Conservation (phyloP, 2,888 invertebrate genomes). For the Phyllotreta striolata region DNA sequence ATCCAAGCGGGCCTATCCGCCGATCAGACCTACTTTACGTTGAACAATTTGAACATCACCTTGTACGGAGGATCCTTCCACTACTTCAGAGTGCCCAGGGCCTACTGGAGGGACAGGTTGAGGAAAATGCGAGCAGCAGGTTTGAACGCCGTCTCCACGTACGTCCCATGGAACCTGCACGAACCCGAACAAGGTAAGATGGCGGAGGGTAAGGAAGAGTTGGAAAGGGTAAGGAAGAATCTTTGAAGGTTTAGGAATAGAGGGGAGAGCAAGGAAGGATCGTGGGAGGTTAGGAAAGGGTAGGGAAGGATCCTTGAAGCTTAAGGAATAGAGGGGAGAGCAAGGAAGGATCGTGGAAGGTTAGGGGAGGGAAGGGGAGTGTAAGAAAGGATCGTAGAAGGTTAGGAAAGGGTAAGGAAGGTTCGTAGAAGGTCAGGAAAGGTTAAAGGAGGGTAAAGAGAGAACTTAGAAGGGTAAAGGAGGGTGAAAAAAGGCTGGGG, state of each 20-base stretch:
- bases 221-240: background rate
- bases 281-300: no score
- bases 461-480: no score
- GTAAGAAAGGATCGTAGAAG: no score
- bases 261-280: background rate
- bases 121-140: constrained; percentile 82
- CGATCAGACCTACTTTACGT: constrained; percentile 54
- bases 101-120: constrained; percentile 82
- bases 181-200: constrained; percentile 67
- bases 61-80: constrained; percentile 72
- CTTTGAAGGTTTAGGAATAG: background rate
- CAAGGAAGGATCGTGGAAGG: no score
- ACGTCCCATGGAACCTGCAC: constrained; percentile 90
- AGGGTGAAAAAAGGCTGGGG: no score
- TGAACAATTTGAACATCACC: constrained; percentile 60
- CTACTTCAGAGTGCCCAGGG: constrained; percentile 82
- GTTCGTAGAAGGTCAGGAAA: no score
- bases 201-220: background rate
- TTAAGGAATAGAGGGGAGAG: no score
- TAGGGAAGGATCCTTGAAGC: no score
- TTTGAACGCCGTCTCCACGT: constrained; percentile 82
- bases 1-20: constrained; percentile 52
- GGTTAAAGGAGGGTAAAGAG: no score
- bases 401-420: no score
- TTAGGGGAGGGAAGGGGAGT: no score